Conservation (phyloP, 2,797 vertebrate genomes). For the Myripristis jacobus region DNA sequence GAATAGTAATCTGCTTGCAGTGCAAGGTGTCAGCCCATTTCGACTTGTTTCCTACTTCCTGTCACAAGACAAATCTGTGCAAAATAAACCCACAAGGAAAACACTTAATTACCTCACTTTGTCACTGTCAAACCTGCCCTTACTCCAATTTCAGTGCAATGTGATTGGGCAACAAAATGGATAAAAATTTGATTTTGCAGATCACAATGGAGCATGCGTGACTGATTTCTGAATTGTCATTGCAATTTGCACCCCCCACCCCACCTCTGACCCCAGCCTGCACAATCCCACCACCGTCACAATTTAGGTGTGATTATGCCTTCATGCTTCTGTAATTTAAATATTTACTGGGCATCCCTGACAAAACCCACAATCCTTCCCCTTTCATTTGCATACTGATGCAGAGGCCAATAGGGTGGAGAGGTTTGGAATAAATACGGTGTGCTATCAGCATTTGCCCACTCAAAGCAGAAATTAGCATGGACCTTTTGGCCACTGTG, state of each 20-base stretch:
- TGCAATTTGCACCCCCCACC: constrained; percentile 45
- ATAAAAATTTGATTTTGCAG: constrained; percentile 70
- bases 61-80: constrained; percentile 32
- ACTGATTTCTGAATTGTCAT: constrained; percentile 63
- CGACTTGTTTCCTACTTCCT: constrained; percentile 17
- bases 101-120: constrained; percentile 73
- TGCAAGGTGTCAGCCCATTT: constrained; percentile 34
- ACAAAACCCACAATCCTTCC: constrained; percentile 69
- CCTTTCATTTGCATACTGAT: constrained; percentile 83
- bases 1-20: constrained; percentile 43
- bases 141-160: constrained; percentile 62
- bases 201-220: constrained; percentile 57
- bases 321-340: constrained; percentile 78
- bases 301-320: constrained; percentile 79
- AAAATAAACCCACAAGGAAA: constrained; percentile 55
- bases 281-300: constrained; percentile 49
- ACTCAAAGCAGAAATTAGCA: constrained; percentile 74
- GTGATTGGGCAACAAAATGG: constrained; percentile 66
- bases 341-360: constrained; percentile 75
- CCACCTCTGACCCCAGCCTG: neutral
- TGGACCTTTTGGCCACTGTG: constrained; percentile 70
- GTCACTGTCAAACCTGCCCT: constrained; percentile 62
- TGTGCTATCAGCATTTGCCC: constrained; percentile 76
- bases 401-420: constrained; percentile 74
- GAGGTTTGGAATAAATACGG: constrained; percentile 78